Evolutionary conservation across 1,140 invertebrate genomes (phyloP).

Genomic region (Conopomorpha cramerella): DNA sequence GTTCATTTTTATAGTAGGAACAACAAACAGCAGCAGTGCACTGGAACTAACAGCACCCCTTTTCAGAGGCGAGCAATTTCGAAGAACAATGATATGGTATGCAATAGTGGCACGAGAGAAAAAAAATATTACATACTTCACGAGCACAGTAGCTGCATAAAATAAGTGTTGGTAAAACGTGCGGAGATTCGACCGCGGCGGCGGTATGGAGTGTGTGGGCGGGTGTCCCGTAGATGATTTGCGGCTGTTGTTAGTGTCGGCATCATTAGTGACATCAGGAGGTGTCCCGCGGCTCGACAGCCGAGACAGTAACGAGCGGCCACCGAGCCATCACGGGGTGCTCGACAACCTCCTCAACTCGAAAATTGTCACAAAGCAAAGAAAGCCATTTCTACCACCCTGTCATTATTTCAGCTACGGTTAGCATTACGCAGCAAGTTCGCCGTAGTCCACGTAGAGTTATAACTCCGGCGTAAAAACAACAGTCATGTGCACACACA

Average conservation of each 20-base stretch:
- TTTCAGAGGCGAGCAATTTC: conserved; percentile 47
- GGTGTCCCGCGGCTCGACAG: conserved; percentile 21
- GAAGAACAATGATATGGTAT: conserved; percentile 51
- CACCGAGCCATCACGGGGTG: conserved; percentile 34
- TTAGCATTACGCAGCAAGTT: too few species aligned
- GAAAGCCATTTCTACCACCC: too few species aligned
- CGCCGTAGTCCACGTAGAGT: too few species aligned
- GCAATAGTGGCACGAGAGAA: conserved; percentile 45
- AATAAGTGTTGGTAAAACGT: too few species aligned
- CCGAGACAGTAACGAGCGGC: conserved; percentile 49
- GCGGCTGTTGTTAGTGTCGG: conserved; percentile 3
- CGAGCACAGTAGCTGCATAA: conserved; percentile 34
- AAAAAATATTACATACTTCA: conserved; percentile 52
- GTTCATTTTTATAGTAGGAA: background rate
- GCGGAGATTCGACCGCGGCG: too few species aligned
- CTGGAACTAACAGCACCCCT: conserved; percentile 32
- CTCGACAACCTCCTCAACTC: conserved; percentile 39
- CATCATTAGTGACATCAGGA: conserved; percentile 45
- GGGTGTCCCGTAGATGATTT: too few species aligned
- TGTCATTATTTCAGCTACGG: conserved; percentile 40
- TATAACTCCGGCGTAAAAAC: too few species aligned
- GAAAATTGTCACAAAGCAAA: conserved; percentile 48
- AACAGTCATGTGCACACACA: too few species aligned
- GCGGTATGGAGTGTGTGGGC: too few species aligned
- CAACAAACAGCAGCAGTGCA: conserved; percentile 20